These are phyloP conservation scores for Chlorops oryzae DNA, from an alignment of 1,140 invertebrate genomes.

Conservation along the genomic window DNA sequence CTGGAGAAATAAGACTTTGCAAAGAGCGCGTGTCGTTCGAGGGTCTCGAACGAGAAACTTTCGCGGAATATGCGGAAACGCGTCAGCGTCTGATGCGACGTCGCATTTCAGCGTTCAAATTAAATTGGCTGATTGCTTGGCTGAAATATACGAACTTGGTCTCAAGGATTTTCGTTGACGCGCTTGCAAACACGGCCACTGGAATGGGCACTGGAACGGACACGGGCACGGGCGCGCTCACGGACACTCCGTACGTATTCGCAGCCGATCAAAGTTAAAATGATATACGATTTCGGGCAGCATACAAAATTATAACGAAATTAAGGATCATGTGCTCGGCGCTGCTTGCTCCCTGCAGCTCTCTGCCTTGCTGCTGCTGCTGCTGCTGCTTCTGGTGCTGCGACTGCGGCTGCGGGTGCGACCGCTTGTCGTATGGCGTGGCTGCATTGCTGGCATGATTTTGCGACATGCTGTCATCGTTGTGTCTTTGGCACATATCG, in stretches of 20 bases:
- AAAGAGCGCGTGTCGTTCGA: no score
- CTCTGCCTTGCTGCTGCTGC: constrained; percentile 3
- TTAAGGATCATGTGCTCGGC: constrained; percentile 47
- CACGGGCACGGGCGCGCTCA: background rate
- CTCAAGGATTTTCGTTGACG: no score
- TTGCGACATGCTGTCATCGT: background rate
- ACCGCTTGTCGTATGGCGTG: constrained; percentile 16
- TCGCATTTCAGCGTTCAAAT: no score
- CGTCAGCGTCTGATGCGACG: no score
- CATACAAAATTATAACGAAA: constrained; percentile 49
- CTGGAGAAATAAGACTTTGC: no score
- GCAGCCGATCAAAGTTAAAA: constrained; percentile 49
- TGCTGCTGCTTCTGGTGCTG: constrained; percentile 5
- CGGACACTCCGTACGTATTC: constrained; percentile 40
- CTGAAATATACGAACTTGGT: no score
- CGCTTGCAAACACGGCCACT: no score
- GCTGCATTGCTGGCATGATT: constrained; percentile 7
- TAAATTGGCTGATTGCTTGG: no score
- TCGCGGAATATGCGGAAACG: no score
- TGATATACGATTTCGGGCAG: constrained; percentile 47
- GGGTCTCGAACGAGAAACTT: no score
- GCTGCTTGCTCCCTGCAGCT: background rate
- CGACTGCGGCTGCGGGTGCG: background rate
- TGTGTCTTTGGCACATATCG: constrained; percentile 1
- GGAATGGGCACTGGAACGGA: no score